These are phyloP conservation scores for Liposcelis brunnea DNA, from an alignment of 2,888 invertebrate genomes.

Conservation along the genomic window DNA sequence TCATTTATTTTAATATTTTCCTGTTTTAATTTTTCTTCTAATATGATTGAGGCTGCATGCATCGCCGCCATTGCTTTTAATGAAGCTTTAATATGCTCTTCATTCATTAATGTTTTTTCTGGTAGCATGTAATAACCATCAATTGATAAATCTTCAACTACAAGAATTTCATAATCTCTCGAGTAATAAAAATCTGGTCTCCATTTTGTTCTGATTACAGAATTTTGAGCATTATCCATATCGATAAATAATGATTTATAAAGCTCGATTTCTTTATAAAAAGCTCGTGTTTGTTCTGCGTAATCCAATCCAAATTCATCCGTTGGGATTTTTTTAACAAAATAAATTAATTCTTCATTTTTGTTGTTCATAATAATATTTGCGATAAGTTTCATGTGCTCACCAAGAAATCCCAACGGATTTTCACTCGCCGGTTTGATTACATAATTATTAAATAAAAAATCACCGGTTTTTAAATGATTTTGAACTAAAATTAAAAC, in stretches of 20 bases:
- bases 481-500: not conserved
- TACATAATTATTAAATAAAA: not conserved
- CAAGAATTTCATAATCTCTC: not conserved
- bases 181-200: conserved; percentile 1
- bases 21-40: not conserved
- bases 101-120: not conserved
- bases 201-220: not conserved
- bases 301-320: too few relatives aligned
- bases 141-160: not conserved
- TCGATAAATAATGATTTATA: not conserved
- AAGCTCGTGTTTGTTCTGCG: not conserved
- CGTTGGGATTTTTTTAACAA: conserved; percentile 40
- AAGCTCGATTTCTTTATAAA: conserved; percentile 2
- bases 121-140: conserved; percentile 2
- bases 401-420: not conserved
- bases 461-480: not conserved
- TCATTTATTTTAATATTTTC: not conserved
- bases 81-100: not conserved
- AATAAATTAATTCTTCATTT: conserved; percentile 26
- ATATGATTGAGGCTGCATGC: not conserved
- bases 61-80: not conserved
- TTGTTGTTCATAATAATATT: not conserved
- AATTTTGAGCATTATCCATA: not conserved
- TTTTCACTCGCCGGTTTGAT: conserved; percentile 1
- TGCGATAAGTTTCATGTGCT: not conserved